Percentiles rank a stretch among this genome's conserved stretches.
Evolutionary conservation across 1,140 invertebrate genomes (phyloP).

Genomic region (Papilio polytes): DNA sequence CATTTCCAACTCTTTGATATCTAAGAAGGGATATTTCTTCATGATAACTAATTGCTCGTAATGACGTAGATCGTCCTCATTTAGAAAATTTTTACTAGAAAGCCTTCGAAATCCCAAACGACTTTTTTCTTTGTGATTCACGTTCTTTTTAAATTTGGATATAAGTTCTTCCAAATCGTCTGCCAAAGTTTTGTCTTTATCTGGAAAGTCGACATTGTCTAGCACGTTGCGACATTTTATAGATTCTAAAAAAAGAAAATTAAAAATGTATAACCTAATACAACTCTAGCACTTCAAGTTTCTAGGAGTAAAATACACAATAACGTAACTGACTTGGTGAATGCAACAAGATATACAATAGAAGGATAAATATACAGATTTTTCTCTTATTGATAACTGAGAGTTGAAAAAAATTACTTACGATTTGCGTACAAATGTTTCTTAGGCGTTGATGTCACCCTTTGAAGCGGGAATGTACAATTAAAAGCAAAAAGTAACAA

Average conservation of each 20-base stretch:
- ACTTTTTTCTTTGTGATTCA: constrained; percentile 47
- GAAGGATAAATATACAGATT: neutral
- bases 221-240: constrained; percentile 27
- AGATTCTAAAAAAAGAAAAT: constrained; percentile 10
- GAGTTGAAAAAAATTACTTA: constrained; percentile 38
- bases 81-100: constrained; percentile 49
- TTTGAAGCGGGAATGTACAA: constrained; percentile 62
- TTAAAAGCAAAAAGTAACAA: constrained; percentile 64
- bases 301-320: too few species aligned
- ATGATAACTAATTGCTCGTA: constrained; percentile 75
- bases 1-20: constrained; percentile 68
- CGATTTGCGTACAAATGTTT: constrained; percentile 43
- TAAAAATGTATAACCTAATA: neutral
- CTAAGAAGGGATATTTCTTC: constrained; percentile 78
- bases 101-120: constrained; percentile 35
- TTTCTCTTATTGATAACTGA: neutral
- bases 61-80: constrained; percentile 62
- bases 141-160: constrained; percentile 57
- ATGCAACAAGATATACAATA: neutral
- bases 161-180: constrained; percentile 52
- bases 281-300: neutral
- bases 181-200: constrained; percentile 59
- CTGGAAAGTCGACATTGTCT: constrained; percentile 37
- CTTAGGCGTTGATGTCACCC: constrained; percentile 37
- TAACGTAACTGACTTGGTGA: neutral